Conservation (phyloP, 2,888 invertebrate species). For the Autographa gamma region DNA sequence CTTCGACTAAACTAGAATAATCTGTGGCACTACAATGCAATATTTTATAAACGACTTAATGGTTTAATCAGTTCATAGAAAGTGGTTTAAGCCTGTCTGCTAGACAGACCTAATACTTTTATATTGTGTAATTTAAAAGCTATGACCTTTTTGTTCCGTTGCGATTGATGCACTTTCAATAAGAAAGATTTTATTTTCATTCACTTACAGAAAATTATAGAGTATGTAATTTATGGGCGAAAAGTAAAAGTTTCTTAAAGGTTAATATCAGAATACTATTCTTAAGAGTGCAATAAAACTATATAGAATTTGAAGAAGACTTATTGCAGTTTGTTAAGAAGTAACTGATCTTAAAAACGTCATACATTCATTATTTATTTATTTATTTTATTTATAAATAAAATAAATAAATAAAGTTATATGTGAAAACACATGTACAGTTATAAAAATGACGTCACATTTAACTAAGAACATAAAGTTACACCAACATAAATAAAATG, state of each 20-base stretch:
- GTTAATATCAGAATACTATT: not conserved
- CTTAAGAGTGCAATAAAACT: not conserved
- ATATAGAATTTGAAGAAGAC: too few relatives aligned
- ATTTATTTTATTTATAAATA: too few relatives aligned
- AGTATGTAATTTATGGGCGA: not conserved
- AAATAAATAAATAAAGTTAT: too few relatives aligned
- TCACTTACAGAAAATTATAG: not conserved
- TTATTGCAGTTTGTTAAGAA: too few relatives aligned
- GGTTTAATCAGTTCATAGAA: conserved; percentile 82
- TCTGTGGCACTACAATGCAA: conserved; percentile 75
- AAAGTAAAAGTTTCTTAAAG: conserved; percentile 3
- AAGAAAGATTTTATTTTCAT: conserved; percentile 34
- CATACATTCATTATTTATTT: too few relatives aligned
- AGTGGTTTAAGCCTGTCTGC: conserved; percentile 57
- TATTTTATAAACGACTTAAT: conserved; percentile 78
- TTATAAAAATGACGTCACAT: too few relatives aligned
- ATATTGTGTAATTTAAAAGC: conserved; percentile 51
- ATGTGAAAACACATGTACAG: too few relatives aligned
- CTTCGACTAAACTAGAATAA: conserved; percentile 68
- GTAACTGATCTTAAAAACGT: too few relatives aligned
- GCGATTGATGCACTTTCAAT: conserved; percentile 35
- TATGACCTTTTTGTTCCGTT: conserved; percentile 47
- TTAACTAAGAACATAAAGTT: too few relatives aligned
- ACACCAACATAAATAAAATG: not conserved
- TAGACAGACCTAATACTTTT: conserved; percentile 38